Percentiles rank a stretch among this genome's conserved stretches.
These are phyloP conservation scores for Caenorhabditis sp. DNA, from an alignment of 2,888 invertebrate species.

Conservation along the genomic window DNA sequence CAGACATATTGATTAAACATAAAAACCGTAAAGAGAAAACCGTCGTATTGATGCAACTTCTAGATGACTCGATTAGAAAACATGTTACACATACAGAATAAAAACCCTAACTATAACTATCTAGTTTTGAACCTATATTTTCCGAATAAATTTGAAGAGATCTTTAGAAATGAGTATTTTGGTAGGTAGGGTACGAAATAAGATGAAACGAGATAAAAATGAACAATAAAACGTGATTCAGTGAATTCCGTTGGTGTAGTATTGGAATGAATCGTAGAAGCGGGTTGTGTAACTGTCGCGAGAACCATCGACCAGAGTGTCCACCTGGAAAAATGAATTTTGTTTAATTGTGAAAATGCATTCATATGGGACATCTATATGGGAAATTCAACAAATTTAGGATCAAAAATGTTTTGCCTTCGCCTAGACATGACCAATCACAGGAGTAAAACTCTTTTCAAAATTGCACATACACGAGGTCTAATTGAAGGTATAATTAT, in stretches of 20 bases:
- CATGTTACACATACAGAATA: background rate
- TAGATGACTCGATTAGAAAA: background rate
- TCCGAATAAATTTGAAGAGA: background rate
- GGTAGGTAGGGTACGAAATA: background rate
- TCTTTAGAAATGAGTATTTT: background rate
- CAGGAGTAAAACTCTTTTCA: too few species aligned
- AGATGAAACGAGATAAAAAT: too few species aligned
- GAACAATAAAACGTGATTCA: background rate
- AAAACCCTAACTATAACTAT: background rate
- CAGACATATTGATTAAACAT: background rate
- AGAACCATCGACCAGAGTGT: slow-evolving; percentile 91
- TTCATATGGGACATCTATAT: too few species aligned
- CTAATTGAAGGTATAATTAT: too few species aligned
- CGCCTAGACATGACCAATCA: too few species aligned
- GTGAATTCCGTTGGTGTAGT: slow-evolving; percentile 67
- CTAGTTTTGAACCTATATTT: background rate
- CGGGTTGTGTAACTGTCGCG: slow-evolving; percentile 94
- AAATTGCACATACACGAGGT: too few species aligned
- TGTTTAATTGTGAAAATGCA: too few species aligned
- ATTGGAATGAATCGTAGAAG: slow-evolving; percentile 98
- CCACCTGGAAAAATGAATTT: slow-evolving; percentile 76
- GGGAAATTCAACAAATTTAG: too few species aligned
- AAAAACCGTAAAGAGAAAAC: background rate
- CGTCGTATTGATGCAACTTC: background rate
- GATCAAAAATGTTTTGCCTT: too few species aligned